phyloP scores from a whole-genome alignment of 2,888 invertebrate species.

The Melangyna quadrimaculata region DNA sequence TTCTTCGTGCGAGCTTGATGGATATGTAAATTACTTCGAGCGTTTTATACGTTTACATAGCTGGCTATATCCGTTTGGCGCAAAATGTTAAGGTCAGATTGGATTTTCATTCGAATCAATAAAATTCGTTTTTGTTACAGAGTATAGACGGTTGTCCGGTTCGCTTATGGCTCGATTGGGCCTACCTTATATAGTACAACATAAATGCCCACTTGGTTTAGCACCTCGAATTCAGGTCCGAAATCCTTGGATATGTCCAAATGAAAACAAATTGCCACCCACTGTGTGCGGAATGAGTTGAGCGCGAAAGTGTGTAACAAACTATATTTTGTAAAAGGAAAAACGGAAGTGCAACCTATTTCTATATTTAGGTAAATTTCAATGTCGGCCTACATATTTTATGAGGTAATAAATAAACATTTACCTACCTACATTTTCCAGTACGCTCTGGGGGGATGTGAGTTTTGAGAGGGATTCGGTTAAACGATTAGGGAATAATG shows the following conservation, averaged over 20 bases:
- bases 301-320: slow-evolving; percentile 33
- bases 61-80: slow-evolving; percentile 21
- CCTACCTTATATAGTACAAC: too few relatives aligned
- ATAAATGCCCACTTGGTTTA: slow-evolving; percentile 43
- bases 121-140: slow-evolving; percentile 37
- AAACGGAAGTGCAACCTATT: slow-evolving; percentile 61
- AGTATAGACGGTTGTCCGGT: background rate
- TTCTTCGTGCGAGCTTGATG: slow-evolving; percentile 63
- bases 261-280: slow-evolving; percentile 59
- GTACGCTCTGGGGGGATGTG: background rate
- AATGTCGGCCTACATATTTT: slow-evolving; percentile 25
- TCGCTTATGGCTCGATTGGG: background rate
- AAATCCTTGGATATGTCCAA: slow-evolving; percentile 42
- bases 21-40: slow-evolving; percentile 62
- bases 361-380: slow-evolving; percentile 48
- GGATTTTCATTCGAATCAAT: slow-evolving; percentile 63
- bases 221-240: slow-evolving; percentile 29
- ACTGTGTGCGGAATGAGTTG: background rate
- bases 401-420: slow-evolving; percentile 24
- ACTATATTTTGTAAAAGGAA: slow-evolving; percentile 45
- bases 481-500: slow-evolving; percentile 29
- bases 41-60: slow-evolving; percentile 23
- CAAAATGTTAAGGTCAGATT: slow-evolving; percentile 67
- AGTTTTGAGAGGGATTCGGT: slow-evolving; percentile 12
- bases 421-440: slow-evolving; percentile 5